A percentile compares a stretch with the other conserved stretches of the same genome.
Conservation (phyloP, 2,888 invertebrate species). For the Patella pellucida region DNA sequence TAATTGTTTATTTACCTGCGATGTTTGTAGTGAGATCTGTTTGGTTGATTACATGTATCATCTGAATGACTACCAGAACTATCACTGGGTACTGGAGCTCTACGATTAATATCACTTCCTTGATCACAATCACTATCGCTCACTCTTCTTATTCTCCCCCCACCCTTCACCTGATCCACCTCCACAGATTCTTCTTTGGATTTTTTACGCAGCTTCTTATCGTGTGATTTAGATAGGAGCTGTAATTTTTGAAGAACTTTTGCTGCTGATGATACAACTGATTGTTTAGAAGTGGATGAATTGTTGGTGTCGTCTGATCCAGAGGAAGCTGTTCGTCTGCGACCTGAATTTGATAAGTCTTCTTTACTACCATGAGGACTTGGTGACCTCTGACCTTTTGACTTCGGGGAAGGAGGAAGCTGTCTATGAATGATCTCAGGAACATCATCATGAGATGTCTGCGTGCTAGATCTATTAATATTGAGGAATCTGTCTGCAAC, state of each 20-base stretch:
- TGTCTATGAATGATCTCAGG: slow-evolving; percentile 38
- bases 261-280: slow-evolving; percentile 41
- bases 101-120: slow-evolving; percentile 38
- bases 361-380: slow-evolving; percentile 42
- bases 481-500: slow-evolving; percentile 50
- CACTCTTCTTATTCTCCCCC: slow-evolving; percentile 46
- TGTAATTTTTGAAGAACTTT: slow-evolving; percentile 57
- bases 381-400: slow-evolving; percentile 34
- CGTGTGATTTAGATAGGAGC: slow-evolving; percentile 52
- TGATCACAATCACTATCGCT: slow-evolving; percentile 49
- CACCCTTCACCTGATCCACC: slow-evolving; percentile 23
- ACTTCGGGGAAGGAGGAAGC: slow-evolving; percentile 39
- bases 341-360: slow-evolving; percentile 19
- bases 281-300: slow-evolving; percentile 21
- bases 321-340: not conserved
- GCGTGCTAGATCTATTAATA: slow-evolving; percentile 32
- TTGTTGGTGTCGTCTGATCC: slow-evolving; percentile 4
- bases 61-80: slow-evolving; percentile 58
- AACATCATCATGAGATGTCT: slow-evolving; percentile 24
- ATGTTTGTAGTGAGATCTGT: slow-evolving; percentile 43
- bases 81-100: slow-evolving; percentile 48
- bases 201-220: slow-evolving; percentile 43
- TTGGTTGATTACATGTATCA: slow-evolving; percentile 43
- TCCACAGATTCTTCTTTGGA: slow-evolving; percentile 39
- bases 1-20: slow-evolving; percentile 46